Evolutionary conservation across 2,888 invertebrate genomes (phyloP), one percentile per base, ranked within the genome.

Genomic region (Drosophila kuntzei): DNA sequence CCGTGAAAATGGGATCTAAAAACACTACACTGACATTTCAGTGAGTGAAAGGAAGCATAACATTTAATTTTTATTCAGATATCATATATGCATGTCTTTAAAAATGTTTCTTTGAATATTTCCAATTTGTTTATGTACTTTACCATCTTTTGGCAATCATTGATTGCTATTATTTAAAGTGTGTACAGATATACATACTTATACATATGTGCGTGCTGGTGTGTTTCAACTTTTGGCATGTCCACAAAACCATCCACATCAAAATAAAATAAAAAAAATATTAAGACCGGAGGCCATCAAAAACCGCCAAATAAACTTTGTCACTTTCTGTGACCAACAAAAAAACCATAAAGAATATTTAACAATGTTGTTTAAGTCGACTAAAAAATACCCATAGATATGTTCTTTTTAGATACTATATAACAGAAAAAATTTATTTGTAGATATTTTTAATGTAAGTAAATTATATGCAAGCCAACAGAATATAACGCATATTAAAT

Each of bases 231-330:
- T 55, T 63, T 70, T 71, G 75, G 65, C 71, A 68, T 54, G 41
- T 34, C 54, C 62, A 54, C 65, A 70, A 50, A 76, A 81, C 76
- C 79, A 76, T 71, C 27, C 62, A 64, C 71, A 29, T 14, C 18
- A 12, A 69, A 65, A n/a, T n/a, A 61, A 55, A 60, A 60, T 20
- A 46, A 25, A 44, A 25, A 22, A 22, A 37, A 22, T 14, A 27
- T 29, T 64, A 61, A 53, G 34, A 27, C 41, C 59, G 41, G 41
- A 41, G 53, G 43, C 59, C 58, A 62, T 57, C 59, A 43, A 69
- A 61, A 80, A 81, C 85, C 81, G 49, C 71, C 60, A 68, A 79
- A 84, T 81, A 71, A 75, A 79, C 69, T 74, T 77, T 80, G 82
- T 71, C 75, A 84, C 71, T 78, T 70, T 78, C 29, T 60, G 57